Base-by-base conservation (phyloP, 2,888 invertebrate genomes). In the Chloroclystis v-ata region DNA sequence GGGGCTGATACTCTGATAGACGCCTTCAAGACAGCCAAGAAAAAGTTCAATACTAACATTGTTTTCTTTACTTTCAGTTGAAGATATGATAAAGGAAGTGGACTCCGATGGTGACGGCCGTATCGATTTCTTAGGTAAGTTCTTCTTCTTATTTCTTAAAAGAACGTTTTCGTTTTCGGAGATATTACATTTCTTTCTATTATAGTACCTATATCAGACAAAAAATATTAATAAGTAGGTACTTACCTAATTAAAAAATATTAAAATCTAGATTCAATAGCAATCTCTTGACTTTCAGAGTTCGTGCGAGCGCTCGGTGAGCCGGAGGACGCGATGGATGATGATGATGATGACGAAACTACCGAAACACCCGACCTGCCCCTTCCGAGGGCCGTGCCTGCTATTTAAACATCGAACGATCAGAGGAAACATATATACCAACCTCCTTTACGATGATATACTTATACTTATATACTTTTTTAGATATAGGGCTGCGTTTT, bases 1-100 rank as follows among this genome's bases (percentile, higher is more conserved):
- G n/a, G n/a, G n/a, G n/a, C n/a, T n/a, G n/a, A n/a, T n/a, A n/a
- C n/a, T n/a, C n/a, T n/a, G n/a, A n/a, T n/a, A n/a, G n/a, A n/a
- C n/a, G n/a, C n/a, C n/a, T n/a, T n/a, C n/a, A n/a, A n/a, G n/a
- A n/a, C n/a, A n/a, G 6, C 2, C n/a, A n/a, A 3, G 10, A 28
- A 28, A 28, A 4, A 10, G 2, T 2, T 28, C 28, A 8, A n/a
- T 10, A 10, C 28, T 28, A 28, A 57, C 6, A 13, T 35, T 20
- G 0, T 11, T 13, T 16, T 16, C 38, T 52, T 60, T 49, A 7
- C 48, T 90, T 90, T 41, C 84, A 97, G 97, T 97, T 80, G 97
- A 97, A 78, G 97, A 97, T 73, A 97, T 97, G 97, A 97, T 97
- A 69, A 96, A 96, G 71, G 97, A 97, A 85, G 97, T 97, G 5